These are phyloP conservation scores for Calameuta pallipes DNA, from an alignment of 2,888 invertebrate species.

Conservation along the genomic window DNA sequence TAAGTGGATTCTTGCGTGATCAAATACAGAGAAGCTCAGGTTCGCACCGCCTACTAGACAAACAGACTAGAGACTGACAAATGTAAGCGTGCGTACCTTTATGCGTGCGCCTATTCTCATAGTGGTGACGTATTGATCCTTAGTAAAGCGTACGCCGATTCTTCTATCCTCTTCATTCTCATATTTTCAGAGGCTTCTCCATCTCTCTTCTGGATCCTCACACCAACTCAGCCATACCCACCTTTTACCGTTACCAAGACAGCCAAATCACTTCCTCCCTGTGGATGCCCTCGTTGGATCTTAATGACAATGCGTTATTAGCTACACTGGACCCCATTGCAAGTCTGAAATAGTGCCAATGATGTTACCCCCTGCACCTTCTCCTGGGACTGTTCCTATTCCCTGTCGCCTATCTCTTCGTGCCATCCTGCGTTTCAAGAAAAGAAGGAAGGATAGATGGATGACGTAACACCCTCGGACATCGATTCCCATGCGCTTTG, in stretches of 20 bases:
- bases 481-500: not conserved
- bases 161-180: constrained; percentile 16
- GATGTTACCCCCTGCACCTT: not conserved
- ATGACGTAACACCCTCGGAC: not conserved
- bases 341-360: not conserved
- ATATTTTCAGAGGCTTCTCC: not conserved
- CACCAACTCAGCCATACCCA: not conserved
- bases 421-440: not conserved
- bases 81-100: not conserved
- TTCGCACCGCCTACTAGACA: not conserved
- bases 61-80: not conserved
- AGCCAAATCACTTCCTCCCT: not conserved
- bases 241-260: not conserved
- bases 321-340: not conserved
- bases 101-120: constrained; percentile 8
- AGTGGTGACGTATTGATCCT: constrained; percentile 44
- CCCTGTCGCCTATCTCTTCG: not conserved
- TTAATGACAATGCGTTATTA: not conserved
- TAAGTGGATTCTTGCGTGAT: not conserved
- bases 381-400: not conserved
- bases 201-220: not conserved
- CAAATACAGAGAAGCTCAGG: not conserved
- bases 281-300: not conserved
- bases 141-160: constrained; percentile 38
- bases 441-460: not conserved